A percentile compares a stretch with the other conserved stretches of the same genome.
These are phyloP conservation scores for Toxotes jaculatrix DNA, from an alignment of 2,113 vertebrate genomes.

Conservation along the genomic window DNA sequence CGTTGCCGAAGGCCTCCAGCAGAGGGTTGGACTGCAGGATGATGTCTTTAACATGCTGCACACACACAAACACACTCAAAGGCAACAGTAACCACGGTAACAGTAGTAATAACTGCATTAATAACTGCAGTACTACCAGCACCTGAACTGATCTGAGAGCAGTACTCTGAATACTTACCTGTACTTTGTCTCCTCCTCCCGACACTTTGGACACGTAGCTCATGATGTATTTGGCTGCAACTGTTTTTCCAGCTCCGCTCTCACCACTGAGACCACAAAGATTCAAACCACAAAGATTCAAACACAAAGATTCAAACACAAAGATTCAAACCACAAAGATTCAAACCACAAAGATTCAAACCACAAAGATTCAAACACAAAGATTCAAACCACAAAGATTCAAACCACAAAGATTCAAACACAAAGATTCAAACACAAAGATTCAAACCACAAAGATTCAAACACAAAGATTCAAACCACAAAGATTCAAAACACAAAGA, in stretches of 20 bases:
- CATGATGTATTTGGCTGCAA: constrained; percentile 90
- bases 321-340: no score
- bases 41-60: constrained; percentile 96
- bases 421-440: no score
- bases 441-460: no score
- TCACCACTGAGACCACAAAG: constrained; percentile 79
- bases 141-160: no score
- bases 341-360: background rate
- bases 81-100: background rate
- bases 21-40: constrained; percentile 97
- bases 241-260: constrained; percentile 88
- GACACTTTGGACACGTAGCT: constrained; percentile 89
- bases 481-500: background rate
- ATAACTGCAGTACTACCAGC: no score
- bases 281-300: background rate
- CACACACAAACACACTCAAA: background rate
- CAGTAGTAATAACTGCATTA: background rate
- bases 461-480: background rate
- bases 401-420: no score
- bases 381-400: no score
- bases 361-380: no score
- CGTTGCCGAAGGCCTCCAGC: constrained; percentile 96
- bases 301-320: background rate
- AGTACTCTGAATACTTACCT: constrained; percentile 71
- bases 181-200: constrained; percentile 87